These are phyloP conservation scores for Cerceris rybyensis DNA, from an alignment of 2,888 invertebrate species.

Conservation along the genomic window DNA sequence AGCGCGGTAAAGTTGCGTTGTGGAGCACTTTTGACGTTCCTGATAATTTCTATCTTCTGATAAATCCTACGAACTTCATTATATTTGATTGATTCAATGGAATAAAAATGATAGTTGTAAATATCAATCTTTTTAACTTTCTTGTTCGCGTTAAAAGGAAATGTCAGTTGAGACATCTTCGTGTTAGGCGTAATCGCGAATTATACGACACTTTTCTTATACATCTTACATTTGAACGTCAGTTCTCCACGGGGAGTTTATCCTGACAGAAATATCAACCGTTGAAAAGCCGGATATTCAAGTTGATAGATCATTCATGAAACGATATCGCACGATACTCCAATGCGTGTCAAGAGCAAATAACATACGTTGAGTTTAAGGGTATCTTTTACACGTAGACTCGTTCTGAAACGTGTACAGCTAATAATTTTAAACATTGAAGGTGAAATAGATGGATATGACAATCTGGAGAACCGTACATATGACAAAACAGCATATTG, in stretches of 20 bases:
- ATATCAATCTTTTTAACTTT: no score
- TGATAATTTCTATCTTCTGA: no score
- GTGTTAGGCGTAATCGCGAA: no score
- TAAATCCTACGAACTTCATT: no score
- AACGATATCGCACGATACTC: not conserved
- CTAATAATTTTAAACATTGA: not conserved
- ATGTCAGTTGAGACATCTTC: no score
- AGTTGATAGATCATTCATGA: slow-evolving; percentile 13
- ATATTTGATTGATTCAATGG: no score
- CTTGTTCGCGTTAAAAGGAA: not conserved
- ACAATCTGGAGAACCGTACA: no score
- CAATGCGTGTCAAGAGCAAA: slow-evolving; percentile 1
- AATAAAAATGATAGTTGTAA: no score
- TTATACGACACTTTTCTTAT: not conserved
- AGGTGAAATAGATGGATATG: not conserved
- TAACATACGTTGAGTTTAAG: slow-evolving; percentile 14
- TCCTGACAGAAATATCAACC: not conserved
- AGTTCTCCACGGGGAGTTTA: not conserved
- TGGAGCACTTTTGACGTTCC: no score
- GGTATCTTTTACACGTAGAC: slow-evolving; percentile 6
- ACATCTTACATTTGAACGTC: not conserved
- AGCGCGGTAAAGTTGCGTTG: no score
- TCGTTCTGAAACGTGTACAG: not conserved
- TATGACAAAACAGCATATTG: no score
- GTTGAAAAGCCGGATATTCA: slow-evolving; percentile 10